Base-by-base conservation (phyloP, 2,113 vertebrate species). In the Bubalus kerabau region DNA sequence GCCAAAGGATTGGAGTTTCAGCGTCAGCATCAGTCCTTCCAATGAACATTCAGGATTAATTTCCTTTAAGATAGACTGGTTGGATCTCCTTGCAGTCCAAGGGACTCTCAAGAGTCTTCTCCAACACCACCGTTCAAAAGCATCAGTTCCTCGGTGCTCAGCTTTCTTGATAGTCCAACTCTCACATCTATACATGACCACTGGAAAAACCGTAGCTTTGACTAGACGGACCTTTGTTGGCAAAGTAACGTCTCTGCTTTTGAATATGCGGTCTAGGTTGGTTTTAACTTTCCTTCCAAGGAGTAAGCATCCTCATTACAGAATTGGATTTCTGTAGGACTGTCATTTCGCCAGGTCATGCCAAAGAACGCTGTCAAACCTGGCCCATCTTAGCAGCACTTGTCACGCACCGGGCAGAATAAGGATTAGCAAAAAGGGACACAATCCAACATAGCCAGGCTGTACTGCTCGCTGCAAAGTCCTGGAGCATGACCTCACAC, bases 401-500 rank as follows among this genome's bases (percentile, higher is more conserved):
- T 21, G 4, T n/a, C 62, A 26, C 19, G 12, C 43, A 67, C 4
- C 0, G 0, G 7, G 57, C 2, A 26, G 40, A 57, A 10, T 9
- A 2, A 26, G 21, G 43, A 26, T 13, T 23, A 16, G 6, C 9
- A 43, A 54, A 50, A 85, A 52, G 0, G 2, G 19, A 36, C 24
- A 21, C 6, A 8, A 15, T 1, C 2, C 2, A 81, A 21, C 30
- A 2, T 2, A 12, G 52, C n/a, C 1, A 23, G n/a, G 54, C 12
- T n/a, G 59, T 21, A 15, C 15, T 50, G 78, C 48, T n/a, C 6
- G 26, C 6, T 19, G 4, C 11, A 1, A 48, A n/a, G n/a, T 32
- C 50, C 43, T 6, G 1, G 67, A 26, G 71, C 28, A 3, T 7
- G 78, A n/a, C 16, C 3, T 30, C 26, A 48, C 28, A 48, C 46